Evolutionary conservation across 2,888 invertebrate species (phyloP), one percentile per base, ranked within the genome.

Genomic region (Chrysina gloriosa): DNA sequence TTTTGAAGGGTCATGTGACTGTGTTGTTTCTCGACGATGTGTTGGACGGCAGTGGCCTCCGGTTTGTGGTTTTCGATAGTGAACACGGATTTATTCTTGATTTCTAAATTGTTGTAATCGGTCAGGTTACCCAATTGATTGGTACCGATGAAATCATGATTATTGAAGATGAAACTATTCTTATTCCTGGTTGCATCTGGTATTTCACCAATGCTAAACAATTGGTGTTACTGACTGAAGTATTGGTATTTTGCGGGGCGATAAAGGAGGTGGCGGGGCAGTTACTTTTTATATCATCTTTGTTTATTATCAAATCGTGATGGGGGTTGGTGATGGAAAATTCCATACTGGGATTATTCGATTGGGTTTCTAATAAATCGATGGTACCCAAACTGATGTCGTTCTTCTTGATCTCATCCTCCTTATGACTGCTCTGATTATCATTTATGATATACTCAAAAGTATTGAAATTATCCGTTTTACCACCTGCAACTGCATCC

Each of bases 1-100:
- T 47, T 70, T 19, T 71, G 75, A 23, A 77, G 65, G 4, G 73
- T 70, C 21, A 74, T 58, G 7, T 73, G 69, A 6, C 45, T 36
- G 27, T 39, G 27, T 34, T 64, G 64, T 25, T 64, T 69, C 50
- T 27, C 58, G 1, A 27, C 6, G 6, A 25, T 6, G 14, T 50
- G 48, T 3, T 42, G 19, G 3, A 45, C 14, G 7, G 42, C 42
- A 3, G 6, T 52, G 16, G 29, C 16, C 4, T 11, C 29, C 4
- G 23, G 16, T 14, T 42, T 42, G 6, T 36, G 29, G 29, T 5
- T 27, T 16, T 16, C 16, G 1, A 61, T 0, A 16, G 4, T 16
- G 16, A 61, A 61, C 14, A 42, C 58, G 3, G 58, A 25, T 61
- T 42, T 39, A 3, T 58, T 45, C 9, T 61, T 42, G n/a, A 11